Conservation (phyloP, 2,113 vertebrate species). For the Sterrhoptilus dennistouni region DNA sequence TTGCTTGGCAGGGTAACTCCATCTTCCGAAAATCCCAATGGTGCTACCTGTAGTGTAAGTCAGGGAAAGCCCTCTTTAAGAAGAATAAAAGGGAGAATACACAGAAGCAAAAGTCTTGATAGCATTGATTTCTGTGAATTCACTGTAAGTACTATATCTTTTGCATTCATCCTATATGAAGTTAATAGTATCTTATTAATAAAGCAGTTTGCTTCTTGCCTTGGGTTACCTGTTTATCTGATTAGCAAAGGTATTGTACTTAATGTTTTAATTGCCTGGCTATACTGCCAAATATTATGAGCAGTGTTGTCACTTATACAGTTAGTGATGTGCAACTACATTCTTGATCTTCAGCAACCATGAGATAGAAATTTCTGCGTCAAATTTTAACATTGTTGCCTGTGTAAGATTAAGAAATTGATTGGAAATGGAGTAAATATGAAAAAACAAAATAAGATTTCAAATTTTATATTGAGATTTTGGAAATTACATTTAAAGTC, state of each 20-base stretch:
- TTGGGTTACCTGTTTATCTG: not conserved
- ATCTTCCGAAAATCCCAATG: slow-evolving; percentile 87
- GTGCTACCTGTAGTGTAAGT: slow-evolving; percentile 85
- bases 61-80: slow-evolving; percentile 95
- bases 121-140: slow-evolving; percentile 94
- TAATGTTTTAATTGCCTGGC: not conserved
- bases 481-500: not conserved
- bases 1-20: slow-evolving; percentile 86
- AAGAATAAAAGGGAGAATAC: slow-evolving; percentile 94
- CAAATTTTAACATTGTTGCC: not conserved
- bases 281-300: not conserved
- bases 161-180: not conserved
- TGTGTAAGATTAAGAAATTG: not conserved
- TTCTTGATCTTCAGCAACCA: not conserved
- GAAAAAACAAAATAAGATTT: not conserved
- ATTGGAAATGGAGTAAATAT: not conserved
- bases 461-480: not conserved
- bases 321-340: not conserved
- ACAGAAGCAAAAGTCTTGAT: slow-evolving; percentile 94
- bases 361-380: not conserved
- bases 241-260: not conserved
- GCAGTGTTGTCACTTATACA: not conserved
- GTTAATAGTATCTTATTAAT: not conserved
- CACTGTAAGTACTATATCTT: slow-evolving; percentile 81
- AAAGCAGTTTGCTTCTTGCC: not conserved